Evolutionary conservation across 2,888 invertebrate genomes (phyloP).

Genomic region (Teinopalpus imperialis): DNA sequence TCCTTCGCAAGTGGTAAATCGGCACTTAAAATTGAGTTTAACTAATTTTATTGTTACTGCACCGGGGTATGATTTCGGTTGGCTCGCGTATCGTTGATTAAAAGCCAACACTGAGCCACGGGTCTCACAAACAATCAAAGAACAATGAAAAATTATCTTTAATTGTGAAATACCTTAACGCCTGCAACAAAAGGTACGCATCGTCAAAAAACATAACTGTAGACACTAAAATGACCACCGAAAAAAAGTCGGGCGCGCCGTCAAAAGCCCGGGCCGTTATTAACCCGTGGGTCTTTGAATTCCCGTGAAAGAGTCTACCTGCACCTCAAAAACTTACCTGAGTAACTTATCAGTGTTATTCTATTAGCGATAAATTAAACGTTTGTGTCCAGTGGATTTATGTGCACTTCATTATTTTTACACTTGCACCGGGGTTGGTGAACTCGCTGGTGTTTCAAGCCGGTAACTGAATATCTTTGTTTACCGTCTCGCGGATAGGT

Average conservation of each 20-base stretch:
- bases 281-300: slow-evolving; percentile 46
- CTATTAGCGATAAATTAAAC: slow-evolving; percentile 70
- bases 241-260: slow-evolving; percentile 49
- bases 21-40: too few species aligned
- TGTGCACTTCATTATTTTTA: slow-evolving; percentile 61
- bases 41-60: too few species aligned
- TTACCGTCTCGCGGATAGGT: slow-evolving; percentile 36
- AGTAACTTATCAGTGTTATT: slow-evolving; percentile 54
- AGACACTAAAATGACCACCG: slow-evolving; percentile 59
- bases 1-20: too few species aligned
- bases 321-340: slow-evolving; percentile 57
- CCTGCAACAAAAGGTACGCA: slow-evolving; percentile 53
- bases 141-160: slow-evolving; percentile 39
- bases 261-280: slow-evolving; percentile 42
- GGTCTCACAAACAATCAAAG: too few species aligned
- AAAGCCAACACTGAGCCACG: too few species aligned
- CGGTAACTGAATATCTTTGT: slow-evolving; percentile 37
- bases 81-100: too few species aligned
- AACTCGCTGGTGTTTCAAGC: slow-evolving; percentile 38
- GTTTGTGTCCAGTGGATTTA: slow-evolving; percentile 45
- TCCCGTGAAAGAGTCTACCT: slow-evolving; percentile 68
- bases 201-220: slow-evolving; percentile 57
- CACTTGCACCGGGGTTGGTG: slow-evolving; percentile 50
- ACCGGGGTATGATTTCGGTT: too few species aligned
- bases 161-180: slow-evolving; percentile 54